Evolutionary conservation across 2,888 invertebrate genomes (phyloP).

Genomic region (Saturnia pavonia): DNA sequence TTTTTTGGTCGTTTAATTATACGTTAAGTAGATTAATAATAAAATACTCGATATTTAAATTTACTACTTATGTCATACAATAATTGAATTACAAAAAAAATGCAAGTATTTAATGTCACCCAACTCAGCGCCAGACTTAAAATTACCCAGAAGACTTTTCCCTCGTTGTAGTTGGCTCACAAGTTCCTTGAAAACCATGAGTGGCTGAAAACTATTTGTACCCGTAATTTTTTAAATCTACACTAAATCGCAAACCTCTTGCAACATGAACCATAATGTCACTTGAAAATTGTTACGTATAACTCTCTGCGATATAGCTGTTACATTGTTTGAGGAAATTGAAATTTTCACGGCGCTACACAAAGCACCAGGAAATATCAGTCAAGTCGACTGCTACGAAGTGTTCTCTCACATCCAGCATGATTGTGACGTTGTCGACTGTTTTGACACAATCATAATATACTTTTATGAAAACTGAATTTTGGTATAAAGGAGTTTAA

Average conservation of each 20-base stretch:
- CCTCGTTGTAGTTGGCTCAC: no score
- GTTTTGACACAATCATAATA: slow-evolving; percentile 4
- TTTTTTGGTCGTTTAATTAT: no score
- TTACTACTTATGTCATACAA: no score
- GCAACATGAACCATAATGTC: neutral
- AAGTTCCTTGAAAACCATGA: no score
- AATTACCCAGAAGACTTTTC: no score
- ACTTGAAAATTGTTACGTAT: slow-evolving; percentile 17
- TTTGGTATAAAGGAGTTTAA: slow-evolving; percentile 30
- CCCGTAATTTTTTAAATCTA: neutral
- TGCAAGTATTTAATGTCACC: no score
- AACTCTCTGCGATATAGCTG: slow-evolving; percentile 14
- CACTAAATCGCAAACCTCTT: neutral
- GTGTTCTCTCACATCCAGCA: neutral
- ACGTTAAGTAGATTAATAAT: no score
- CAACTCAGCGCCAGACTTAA: no score
- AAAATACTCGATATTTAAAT: no score
- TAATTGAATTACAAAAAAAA: no score
- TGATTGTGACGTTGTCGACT: slow-evolving; percentile 1
- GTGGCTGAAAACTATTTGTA: no score
- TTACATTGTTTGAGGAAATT: slow-evolving; percentile 51
- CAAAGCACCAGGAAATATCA: slow-evolving; percentile 45
- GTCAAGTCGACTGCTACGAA: slow-evolving; percentile 35
- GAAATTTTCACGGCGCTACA: slow-evolving; percentile 48
- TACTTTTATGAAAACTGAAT: slow-evolving; percentile 28